These are phyloP conservation scores for Ellobius talpinus DNA, from an alignment of 2,113 vertebrate species.

Conservation along the genomic window DNA sequence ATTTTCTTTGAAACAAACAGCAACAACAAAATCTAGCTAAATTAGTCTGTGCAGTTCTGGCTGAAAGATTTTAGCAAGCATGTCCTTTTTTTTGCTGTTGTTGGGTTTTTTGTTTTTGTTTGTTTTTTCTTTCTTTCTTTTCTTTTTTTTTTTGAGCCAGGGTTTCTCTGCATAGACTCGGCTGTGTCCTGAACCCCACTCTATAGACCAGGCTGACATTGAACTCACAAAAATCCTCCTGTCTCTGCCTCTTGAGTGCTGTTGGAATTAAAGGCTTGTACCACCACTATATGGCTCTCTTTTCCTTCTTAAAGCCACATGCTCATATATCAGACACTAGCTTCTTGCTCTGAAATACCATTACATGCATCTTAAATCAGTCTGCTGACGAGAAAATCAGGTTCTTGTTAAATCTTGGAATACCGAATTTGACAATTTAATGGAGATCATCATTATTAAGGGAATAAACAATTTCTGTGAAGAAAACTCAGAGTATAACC, in stretches of 20 bases:
- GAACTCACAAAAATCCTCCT: background rate
- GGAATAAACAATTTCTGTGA: background rate
- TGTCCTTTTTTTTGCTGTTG: background rate
- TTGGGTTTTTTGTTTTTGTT: no score
- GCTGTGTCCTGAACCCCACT: background rate
- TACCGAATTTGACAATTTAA: background rate
- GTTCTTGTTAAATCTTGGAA: background rate
- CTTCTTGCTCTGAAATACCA: background rate
- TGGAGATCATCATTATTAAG: background rate
- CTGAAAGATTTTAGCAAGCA: background rate
- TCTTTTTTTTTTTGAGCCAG: no score
- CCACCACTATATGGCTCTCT: background rate
- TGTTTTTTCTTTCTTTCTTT: no score
- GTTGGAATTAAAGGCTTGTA: background rate
- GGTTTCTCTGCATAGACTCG: background rate
- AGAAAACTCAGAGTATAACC: background rate
- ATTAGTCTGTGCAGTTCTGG: background rate
- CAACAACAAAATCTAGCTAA: background rate
- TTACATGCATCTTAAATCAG: background rate
- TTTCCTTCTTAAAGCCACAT: background rate
- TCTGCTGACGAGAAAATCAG: background rate
- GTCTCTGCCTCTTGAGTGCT: background rate
- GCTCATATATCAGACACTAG: background rate
- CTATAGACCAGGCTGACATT: background rate
- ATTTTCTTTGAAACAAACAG: background rate